These are phyloP conservation scores for Arrhamphus sclerolepis DNA, from an alignment of 2,797 vertebrate genomes.

Conservation along the genomic window DNA sequence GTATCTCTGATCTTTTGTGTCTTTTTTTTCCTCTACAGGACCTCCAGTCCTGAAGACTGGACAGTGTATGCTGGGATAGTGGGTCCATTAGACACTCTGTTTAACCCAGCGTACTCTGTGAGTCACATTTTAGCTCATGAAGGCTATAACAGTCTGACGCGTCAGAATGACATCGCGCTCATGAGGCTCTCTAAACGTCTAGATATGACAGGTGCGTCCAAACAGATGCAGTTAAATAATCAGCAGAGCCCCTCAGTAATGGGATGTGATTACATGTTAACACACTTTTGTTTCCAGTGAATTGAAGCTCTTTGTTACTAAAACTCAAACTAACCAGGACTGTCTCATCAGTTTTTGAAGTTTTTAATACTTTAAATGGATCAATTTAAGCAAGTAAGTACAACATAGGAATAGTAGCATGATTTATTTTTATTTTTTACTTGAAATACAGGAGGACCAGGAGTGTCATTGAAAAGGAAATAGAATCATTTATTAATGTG, in stretches of 20 bases:
- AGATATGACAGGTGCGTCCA: conserved; percentile 69
- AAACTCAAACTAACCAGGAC: neutral
- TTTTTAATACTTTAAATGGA: neutral
- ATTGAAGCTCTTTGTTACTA: neutral
- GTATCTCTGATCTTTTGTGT: neutral
- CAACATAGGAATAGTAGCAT: too few species aligned
- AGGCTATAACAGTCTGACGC: conserved; percentile 73
- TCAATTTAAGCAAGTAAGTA: neutral
- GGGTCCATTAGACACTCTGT: conserved; percentile 58
- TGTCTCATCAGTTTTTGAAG: neutral
- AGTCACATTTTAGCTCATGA: conserved; percentile 78
- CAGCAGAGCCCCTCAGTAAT: too few species aligned
- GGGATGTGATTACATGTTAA: too few species aligned
- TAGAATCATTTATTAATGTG: too few species aligned
- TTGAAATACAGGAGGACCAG: too few species aligned
- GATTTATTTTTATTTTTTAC: too few species aligned
- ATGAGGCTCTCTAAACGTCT: conserved; percentile 82
- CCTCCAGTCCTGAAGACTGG: conserved; percentile 72
- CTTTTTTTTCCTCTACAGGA: conserved; percentile 33
- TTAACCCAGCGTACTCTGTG: conserved; percentile 54
- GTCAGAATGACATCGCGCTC: conserved; percentile 85
- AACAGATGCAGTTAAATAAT: neutral
- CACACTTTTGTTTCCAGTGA: neutral
- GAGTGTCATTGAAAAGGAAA: too few species aligned
- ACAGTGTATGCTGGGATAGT: conserved; percentile 79